These are phyloP conservation scores for Drosophila nannoptera DNA, from an alignment of 1,140 invertebrate genomes.

Conservation along the genomic window DNA sequence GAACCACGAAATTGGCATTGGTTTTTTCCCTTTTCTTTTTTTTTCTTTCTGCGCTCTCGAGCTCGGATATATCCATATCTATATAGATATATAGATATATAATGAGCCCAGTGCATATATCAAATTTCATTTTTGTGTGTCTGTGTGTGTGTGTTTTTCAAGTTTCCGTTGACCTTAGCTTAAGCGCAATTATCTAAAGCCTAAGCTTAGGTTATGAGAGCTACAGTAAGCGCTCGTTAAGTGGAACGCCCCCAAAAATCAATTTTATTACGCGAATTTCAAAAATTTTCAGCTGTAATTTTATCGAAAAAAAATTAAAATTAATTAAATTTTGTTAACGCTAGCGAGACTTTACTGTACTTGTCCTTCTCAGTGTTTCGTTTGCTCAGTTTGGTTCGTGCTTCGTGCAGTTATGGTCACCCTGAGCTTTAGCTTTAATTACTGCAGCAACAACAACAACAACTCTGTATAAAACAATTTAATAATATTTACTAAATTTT, in stretches of 20 bases:
- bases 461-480: conserved; percentile 36
- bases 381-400: conserved; percentile 32
- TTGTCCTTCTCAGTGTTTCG: not conserved
- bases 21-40: conserved; percentile 1
- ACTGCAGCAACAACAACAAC: not conserved
- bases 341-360: conserved; percentile 10
- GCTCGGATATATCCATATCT: conserved; percentile 25
- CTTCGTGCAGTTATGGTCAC: conserved; percentile 17
- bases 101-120: not conserved
- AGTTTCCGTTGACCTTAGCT: not conserved
- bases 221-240: conserved; percentile 1
- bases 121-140: conserved; percentile 4
- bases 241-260: not conserved
- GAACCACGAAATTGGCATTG: conserved; percentile 70
- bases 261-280: not conserved
- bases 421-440: not conserved
- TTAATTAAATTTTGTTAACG: not conserved
- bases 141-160: not conserved
- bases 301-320: conserved; percentile 6
- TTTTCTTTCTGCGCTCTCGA: conserved; percentile 31
- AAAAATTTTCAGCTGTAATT: not conserved
- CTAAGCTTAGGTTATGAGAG: not conserved
- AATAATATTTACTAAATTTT: conserved; percentile 55
- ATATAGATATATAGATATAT: not conserved
- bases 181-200: not conserved